Base-by-base conservation (phyloP, 37 sponge, comb jelly and placozoan species). In the Cliona cf. orientalis region DNA sequence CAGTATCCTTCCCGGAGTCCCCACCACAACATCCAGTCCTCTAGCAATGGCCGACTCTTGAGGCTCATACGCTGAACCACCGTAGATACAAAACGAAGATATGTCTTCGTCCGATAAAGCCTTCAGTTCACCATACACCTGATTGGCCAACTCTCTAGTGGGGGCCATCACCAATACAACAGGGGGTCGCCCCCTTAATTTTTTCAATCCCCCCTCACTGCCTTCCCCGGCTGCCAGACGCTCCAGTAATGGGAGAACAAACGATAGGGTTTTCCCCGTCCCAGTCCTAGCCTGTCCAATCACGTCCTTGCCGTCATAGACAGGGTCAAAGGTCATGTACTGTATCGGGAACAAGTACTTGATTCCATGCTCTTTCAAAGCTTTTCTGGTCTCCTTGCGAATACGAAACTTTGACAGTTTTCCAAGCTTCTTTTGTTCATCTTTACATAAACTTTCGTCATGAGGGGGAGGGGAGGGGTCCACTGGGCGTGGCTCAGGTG, bases 201-300 rank as follows among this genome's bases (percentile, higher is more conserved):
- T 74, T 38, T 64, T 60, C 29, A 69, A 14, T 2, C 38, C 23
- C n/a, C n/a, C n/a, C n/a, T n/a, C n/a, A n/a, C n/a, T n/a, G n/a
- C n/a, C n/a, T 7, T 53, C 66, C 43, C 87, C 85, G 41, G 39
- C 66, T 14, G 35, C 42, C 41, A 97, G 58, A 44, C 65, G 81
- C 80, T 96, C 95, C 33, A 95, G 60, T 29, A 98, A 37, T 0
- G 99, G 99, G 0, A 98, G 86, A 2, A 84, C 91, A 73, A 94
- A 98, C 2, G 99, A 91, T 41, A 98, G 86, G 40, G 93, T 92
- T 42, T 92, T 92, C 3, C 93, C 93, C 14, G 90, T 92, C 32
- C 93, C 93, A 74, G 93, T 92, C 39, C 93, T 67, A 19, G 99
- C 99, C 78, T 98, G 99, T 9, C 90, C 94, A 76, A 96, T 83